A percentile compares a stretch with the other conserved stretches of the same genome.
phyloP scores from a whole-genome alignment of 2,888 invertebrate genomes.

The Pollenia angustigena region DNA sequence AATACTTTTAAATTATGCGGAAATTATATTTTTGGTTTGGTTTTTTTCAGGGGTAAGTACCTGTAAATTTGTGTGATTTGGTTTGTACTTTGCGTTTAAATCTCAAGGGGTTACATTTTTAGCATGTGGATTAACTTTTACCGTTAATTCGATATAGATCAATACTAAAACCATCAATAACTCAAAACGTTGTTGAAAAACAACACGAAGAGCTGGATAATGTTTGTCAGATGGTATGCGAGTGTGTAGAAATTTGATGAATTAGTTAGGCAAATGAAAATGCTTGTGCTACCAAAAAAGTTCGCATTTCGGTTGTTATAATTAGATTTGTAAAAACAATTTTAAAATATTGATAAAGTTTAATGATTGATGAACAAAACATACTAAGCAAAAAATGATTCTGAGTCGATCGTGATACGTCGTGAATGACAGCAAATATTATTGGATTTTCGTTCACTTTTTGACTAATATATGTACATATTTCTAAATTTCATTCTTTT shows the following conservation, averaged over 20 bases:
- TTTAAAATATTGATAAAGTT: no score
- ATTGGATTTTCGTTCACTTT: no score
- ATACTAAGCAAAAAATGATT: no score
- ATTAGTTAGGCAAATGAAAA: neutral
- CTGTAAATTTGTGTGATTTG: neutral
- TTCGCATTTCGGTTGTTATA: no score
- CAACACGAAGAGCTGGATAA: neutral
- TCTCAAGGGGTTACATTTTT: slow-evolving; percentile 59
- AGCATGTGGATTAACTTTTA: slow-evolving; percentile 60
- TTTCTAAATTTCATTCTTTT: no score
- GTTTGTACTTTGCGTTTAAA: neutral
- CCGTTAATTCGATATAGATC: slow-evolving; percentile 60
- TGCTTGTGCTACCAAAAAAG: neutral
- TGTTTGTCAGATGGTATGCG: neutral
- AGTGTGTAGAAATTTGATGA: neutral
- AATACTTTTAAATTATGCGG: slow-evolving; percentile 54
- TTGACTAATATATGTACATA: no score
- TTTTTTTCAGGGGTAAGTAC: neutral
- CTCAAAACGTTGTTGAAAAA: neutral
- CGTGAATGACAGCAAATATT: no score
- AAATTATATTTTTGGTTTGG: slow-evolving; percentile 7
- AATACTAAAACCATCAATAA: slow-evolving; percentile 16
- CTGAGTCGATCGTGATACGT: no score
- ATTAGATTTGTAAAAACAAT: no score
- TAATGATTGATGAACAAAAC: neutral